phyloP scores from a whole-genome alignment of 1,140 invertebrate genomes.

The Drosophila sturtevanti region DNA sequence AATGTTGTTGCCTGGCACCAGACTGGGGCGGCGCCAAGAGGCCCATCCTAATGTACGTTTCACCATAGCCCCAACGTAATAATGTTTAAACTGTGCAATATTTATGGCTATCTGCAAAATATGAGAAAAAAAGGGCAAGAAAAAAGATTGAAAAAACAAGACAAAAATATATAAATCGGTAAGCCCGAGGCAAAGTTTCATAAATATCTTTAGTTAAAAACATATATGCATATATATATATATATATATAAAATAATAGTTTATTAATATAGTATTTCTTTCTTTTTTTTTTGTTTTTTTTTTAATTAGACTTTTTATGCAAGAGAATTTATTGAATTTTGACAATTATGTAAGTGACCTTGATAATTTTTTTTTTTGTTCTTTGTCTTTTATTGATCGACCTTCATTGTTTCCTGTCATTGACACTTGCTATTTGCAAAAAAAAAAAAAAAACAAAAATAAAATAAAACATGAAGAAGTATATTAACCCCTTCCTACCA shows the following conservation, averaged over 20 bases:
- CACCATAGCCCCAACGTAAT: not conserved
- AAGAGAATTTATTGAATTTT: not conserved
- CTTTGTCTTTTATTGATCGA: not conserved
- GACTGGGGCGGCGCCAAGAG: conserved; percentile 53
- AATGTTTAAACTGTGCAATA: not conserved
- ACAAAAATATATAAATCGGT: too few relatives aligned
- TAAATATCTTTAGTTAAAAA: too few relatives aligned
- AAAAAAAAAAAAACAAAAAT: not conserved
- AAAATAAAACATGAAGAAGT: conserved; percentile 1
- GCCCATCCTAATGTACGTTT: conserved; percentile 52
- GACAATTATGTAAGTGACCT: not conserved
- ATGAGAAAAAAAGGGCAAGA: not conserved
- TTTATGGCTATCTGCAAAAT: conserved; percentile 5
- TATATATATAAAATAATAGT: too few relatives aligned
- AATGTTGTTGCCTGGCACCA: conserved; percentile 21
- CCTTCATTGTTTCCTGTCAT: conserved; percentile 13
- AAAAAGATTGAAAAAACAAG: too few relatives aligned
- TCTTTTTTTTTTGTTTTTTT: not conserved
- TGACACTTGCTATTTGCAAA: not conserved
- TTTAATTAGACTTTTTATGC: not conserved
- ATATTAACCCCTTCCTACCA: conserved; percentile 25
- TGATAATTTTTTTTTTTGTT: conserved; percentile 1
- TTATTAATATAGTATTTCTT: not conserved
- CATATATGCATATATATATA: too few relatives aligned
- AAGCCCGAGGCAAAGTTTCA: too few relatives aligned